These are phyloP conservation scores for Ips typographus DNA, from an alignment of 1,140 invertebrate species.

Conservation along the genomic window DNA sequence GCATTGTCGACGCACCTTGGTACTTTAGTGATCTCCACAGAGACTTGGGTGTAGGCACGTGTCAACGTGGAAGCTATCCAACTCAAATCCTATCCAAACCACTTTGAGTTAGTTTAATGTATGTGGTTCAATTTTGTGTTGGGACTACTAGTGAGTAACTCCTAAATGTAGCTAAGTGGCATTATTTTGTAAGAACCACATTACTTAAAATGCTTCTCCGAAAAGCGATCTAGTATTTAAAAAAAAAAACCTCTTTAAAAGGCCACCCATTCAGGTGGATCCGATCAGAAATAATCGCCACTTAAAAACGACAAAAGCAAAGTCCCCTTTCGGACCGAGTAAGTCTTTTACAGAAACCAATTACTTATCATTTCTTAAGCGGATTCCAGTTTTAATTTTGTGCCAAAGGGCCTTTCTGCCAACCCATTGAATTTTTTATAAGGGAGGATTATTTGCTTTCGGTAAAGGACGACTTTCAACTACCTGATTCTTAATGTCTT, in stretches of 20 bases:
- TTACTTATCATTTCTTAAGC: conserved; percentile 32
- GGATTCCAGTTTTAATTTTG: conserved; percentile 27
- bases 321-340: conserved; percentile 14
- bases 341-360: conserved; percentile 31
- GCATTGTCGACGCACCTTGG: too few species aligned
- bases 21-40: too few species aligned
- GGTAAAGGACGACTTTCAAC: conserved; percentile 7
- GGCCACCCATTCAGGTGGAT: conserved; percentile 31
- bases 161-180: too few species aligned
- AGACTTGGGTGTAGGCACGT: too few species aligned
- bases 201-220: too few species aligned
- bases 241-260: background rate
- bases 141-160: too few species aligned
- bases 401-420: conserved; percentile 7
- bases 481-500: background rate
- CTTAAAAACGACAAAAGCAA: conserved; percentile 31
- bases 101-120: too few species aligned
- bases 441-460: conserved; percentile 8
- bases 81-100: too few species aligned
- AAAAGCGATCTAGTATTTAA: background rate
- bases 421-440: conserved; percentile 16
- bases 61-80: too few species aligned
- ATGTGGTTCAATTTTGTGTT: too few species aligned
- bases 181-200: too few species aligned
- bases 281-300: conserved; percentile 40